Evolutionary conservation across 2,888 invertebrate species (phyloP).

Genomic region (Melikaiella ostensackeni): DNA sequence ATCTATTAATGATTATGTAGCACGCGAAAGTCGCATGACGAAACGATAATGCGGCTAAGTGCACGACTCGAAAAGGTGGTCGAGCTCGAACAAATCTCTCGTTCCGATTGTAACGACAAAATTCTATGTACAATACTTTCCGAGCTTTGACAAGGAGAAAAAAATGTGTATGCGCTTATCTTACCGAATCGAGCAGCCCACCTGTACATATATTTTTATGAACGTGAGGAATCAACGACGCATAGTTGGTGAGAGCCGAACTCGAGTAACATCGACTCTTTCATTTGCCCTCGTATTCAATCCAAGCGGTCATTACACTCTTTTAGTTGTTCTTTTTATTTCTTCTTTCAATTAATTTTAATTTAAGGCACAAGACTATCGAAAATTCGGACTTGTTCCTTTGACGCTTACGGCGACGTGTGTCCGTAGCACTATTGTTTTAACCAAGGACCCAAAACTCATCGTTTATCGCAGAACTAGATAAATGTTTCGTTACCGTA

Average conservation of each 20-base stretch:
- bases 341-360: conserved; percentile 40
- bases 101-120: conserved; percentile 53
- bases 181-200: conserved; percentile 65
- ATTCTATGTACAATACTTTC: conserved; percentile 44
- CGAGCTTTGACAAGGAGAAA: conserved; percentile 34
- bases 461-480: conserved; percentile 61
- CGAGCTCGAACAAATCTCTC: conserved; percentile 57
- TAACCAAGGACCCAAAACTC: conserved; percentile 50
- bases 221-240: conserved; percentile 74
- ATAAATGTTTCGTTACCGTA: conserved; percentile 59
- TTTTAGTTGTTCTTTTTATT: conserved; percentile 40
- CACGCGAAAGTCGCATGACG: conserved; percentile 45
- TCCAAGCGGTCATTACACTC: conserved; percentile 60
- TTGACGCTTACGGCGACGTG: conserved; percentile 50
- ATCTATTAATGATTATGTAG: conserved; percentile 62
- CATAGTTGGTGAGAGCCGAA: conserved; percentile 72
- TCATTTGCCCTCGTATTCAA: conserved; percentile 67
- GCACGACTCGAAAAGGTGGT: conserved; percentile 48
- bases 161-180: conserved; percentile 54
- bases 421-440: conserved; percentile 52
- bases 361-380: conserved; percentile 55
- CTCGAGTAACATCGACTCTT: conserved; percentile 64
- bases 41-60: conserved; percentile 37
- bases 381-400: conserved; percentile 55
- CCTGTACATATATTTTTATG: conserved; percentile 75